Conservation (phyloP, 2,113 vertebrate genomes). For the Centropus bengalensis region DNA sequence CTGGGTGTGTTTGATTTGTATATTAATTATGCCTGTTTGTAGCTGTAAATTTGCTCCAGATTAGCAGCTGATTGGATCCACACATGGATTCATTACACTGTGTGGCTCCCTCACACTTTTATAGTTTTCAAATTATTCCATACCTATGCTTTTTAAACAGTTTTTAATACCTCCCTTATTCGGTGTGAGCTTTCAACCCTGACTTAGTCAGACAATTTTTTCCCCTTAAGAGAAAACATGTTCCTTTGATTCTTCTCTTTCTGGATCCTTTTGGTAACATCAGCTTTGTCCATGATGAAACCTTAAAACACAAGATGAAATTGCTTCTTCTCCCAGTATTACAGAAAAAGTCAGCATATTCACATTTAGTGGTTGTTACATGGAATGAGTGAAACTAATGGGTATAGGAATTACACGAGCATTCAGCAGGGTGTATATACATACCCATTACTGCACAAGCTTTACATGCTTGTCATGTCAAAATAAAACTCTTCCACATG, state of each 20-base stretch:
- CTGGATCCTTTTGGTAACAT: background rate
- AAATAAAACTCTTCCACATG: slow-evolving; percentile 25
- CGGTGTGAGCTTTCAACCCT: slow-evolving; percentile 1
- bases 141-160: background rate
- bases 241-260: background rate
- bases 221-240: background rate
- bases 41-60: slow-evolving; percentile 66
- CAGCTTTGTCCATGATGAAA: slow-evolving; percentile 42
- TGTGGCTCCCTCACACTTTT: background rate
- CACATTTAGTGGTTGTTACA: background rate
- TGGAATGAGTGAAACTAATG: background rate
- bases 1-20: slow-evolving; percentile 61
- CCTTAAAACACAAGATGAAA: background rate
- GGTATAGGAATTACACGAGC: background rate
- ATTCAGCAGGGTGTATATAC: background rate
- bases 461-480: background rate
- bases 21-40: slow-evolving; percentile 66
- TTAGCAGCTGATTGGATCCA: slow-evolving; percentile 26
- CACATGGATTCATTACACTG: background rate
- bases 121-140: slow-evolving; percentile 9
- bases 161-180: slow-evolving; percentile 6
- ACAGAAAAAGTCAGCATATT: background rate
- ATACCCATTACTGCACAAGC: background rate
- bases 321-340: background rate
- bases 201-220: background rate